Evolutionary conservation across 2,797 vertebrate species (phyloP).

Genomic region (Psittacula echo): DNA sequence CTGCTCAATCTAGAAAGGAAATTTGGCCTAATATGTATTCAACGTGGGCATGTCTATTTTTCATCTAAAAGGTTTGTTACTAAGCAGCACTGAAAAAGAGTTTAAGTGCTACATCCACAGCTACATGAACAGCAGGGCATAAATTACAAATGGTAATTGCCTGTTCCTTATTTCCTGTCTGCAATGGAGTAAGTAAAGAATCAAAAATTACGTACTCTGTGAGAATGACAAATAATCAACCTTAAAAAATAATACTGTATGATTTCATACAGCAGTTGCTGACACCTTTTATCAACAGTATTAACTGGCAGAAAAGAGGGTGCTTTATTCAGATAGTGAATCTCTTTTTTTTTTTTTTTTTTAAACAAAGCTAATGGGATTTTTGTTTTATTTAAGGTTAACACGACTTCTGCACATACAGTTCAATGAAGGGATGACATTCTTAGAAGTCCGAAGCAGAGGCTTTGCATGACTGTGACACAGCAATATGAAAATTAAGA

Average conservation of each 20-base stretch:
- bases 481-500: neutral
- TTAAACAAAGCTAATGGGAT: neutral
- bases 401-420: neutral
- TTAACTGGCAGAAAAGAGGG: neutral
- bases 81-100: constrained; percentile 1
- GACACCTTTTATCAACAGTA: neutral
- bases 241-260: neutral
- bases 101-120: neutral
- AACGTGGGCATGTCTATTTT: neutral
- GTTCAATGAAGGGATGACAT: neutral
- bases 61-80: constrained; percentile 14
- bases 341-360: neutral
- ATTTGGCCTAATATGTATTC: neutral
- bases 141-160: neutral
- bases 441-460: neutral
- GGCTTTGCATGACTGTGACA: neutral
- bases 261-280: neutral
- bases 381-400: neutral
- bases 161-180: neutral
- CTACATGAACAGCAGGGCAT: neutral
- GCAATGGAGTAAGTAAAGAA: neutral
- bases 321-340: neutral
- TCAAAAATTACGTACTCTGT: neutral
- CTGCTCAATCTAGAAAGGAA: neutral
- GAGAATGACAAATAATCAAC: neutral